Evolutionary conservation across 1,140 invertebrate species (phyloP).

Genomic region (Campoletis sonorensis): DNA sequence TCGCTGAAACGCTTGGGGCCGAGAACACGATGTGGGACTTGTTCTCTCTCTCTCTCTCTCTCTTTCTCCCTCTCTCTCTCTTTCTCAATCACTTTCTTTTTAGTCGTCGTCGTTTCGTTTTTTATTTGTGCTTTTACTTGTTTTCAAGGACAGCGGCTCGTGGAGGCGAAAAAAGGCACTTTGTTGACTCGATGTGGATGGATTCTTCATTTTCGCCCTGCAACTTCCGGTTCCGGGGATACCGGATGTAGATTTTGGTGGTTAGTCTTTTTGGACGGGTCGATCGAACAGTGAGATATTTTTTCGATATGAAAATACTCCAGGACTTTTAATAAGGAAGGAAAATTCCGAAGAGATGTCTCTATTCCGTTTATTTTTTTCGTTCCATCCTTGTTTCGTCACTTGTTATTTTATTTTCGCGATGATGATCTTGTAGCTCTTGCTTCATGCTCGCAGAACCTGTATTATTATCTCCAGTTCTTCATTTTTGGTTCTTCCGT

Average conservation of each 20-base stretch:
- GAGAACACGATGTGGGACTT: background rate
- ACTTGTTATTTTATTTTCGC: too few species aligned
- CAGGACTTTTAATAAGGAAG: too few species aligned
- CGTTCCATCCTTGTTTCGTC: background rate
- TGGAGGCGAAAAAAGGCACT: slow-evolving; percentile 52
- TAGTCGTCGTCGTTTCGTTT: slow-evolving; percentile 25
- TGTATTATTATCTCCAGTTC: background rate
- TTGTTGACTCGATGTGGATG: background rate
- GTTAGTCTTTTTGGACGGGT: too few species aligned
- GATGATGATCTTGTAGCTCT: background rate
- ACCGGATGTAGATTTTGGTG: too few species aligned
- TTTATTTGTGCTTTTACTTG: slow-evolving; percentile 32
- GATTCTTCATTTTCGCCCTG: background rate
- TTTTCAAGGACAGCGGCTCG: slow-evolving; percentile 27
- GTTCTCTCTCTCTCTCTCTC: slow-evolving; percentile 1
- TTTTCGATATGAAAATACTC: too few species aligned
- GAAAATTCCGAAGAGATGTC: background rate
- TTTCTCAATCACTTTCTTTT: background rate
- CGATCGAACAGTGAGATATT: too few species aligned
- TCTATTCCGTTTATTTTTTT: too few species aligned
- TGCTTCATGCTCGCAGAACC: background rate
- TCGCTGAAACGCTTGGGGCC: background rate
- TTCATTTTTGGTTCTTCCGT: background rate
- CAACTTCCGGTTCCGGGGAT: too few species aligned
- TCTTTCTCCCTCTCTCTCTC: background rate